These are phyloP conservation scores for Eubasilissa regina DNA, from an alignment of 1,140 invertebrate genomes.

Conservation along the genomic window DNA sequence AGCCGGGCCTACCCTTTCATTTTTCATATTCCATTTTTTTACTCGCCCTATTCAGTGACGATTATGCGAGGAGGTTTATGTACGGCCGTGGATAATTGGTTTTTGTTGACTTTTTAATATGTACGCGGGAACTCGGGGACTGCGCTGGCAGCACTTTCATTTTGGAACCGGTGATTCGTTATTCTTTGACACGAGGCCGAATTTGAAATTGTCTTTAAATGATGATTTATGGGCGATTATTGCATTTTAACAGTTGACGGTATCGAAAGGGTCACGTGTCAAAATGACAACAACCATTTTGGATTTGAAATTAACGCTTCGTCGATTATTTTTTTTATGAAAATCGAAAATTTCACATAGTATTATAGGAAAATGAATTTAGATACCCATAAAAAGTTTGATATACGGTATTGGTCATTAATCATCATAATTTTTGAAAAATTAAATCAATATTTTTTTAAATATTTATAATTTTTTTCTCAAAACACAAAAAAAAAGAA, in stretches of 20 bases:
- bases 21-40: conserved; percentile 39
- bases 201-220: conserved; percentile 54
- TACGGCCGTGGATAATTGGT: conserved; percentile 52
- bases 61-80: conserved; percentile 50
- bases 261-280: conserved; percentile 35
- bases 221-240: conserved; percentile 57
- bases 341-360: background rate
- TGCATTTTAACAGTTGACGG: conserved; percentile 9
- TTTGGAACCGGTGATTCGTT: conserved; percentile 39
- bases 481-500: no score
- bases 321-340: background rate
- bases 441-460: no score
- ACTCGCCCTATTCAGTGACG: conserved; percentile 26
- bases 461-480: no score
- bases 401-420: no score
- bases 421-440: no score
- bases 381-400: no score
- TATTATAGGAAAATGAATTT: no score
- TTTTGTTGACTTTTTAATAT: conserved; percentile 59
- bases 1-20: conserved; percentile 52
- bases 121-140: conserved; percentile 19
- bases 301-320: background rate
- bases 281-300: conserved; percentile 27
- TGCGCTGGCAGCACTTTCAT: conserved; percentile 8
- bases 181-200: conserved; percentile 44